Base-by-base conservation (phyloP, 2,113 vertebrate species). In the Sebastes fasciatus region DNA sequence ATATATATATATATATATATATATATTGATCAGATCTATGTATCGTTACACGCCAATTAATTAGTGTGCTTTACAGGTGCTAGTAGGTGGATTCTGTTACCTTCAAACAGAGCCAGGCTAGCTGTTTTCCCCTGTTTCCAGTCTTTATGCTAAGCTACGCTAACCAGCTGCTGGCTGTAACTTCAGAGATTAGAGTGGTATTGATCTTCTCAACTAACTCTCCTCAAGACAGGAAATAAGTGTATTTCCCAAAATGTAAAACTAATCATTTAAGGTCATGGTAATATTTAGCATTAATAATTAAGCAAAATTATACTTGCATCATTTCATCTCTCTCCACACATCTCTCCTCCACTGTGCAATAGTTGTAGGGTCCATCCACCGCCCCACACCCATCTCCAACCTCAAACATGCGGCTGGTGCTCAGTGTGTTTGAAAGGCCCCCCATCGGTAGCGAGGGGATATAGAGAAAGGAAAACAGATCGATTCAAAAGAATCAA, bases 401-500 rank as follows among this genome's bases (percentile, higher is more conserved):
- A 79, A 75, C 46, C 64, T 6, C 23, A 69, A 82, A 78, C 68
- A 66, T 23, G 49, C 54, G 58, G 76, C 49, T 48, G 57, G 42
- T 76, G 67, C 82, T 76, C 43, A 55, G 21, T 51, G 72, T 69
- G 71, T 57, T 77, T 77, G 21, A 76, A 80, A 83, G 62, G 77
- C 60, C 64, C 55, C 74, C 71, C 5, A 12, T 77, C 76, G 77
- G 43, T 11, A 40, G 51, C 67, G 58, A 72, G 74, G 65, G 64
- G 79, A 73, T 73, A 61, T 66, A 52, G 67, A 71, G 63, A 76
- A 85, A 71, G 57, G 26, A 55, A 79, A 91, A 90, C 70, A 63
- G 70, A 90, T 88, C 45, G 34, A 88, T 78, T 67, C 19, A 45
- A 74, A 76, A 71, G 14, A 76, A 66, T 73, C 66, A 80, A 74